phyloP scores from a whole-genome alignment of 2,797 vertebrate species.

The Octomys mimax region DNA sequence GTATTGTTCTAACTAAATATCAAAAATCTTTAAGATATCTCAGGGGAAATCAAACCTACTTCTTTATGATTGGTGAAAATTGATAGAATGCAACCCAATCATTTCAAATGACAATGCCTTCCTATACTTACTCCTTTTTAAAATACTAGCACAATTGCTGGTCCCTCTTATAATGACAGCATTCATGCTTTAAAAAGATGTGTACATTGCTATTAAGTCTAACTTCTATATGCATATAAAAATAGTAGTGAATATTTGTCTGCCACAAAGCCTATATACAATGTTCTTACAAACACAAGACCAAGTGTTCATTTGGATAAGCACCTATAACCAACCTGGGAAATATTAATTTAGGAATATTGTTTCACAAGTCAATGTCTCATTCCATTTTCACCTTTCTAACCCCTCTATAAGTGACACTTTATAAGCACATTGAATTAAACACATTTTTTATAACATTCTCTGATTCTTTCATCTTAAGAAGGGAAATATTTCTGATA shows the following conservation, averaged over 20 bases:
- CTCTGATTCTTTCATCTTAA: constrained; percentile 31
- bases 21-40: neutral
- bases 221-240: neutral
- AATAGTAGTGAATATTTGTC: neutral
- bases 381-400: neutral
- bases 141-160: neutral
- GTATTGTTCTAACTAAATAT: neutral
- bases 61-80: neutral
- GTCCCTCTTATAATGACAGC: neutral
- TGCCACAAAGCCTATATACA: neutral
- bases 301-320: neutral
- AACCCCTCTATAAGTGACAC: neutral
- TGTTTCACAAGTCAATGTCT: neutral
- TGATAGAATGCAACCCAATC: neutral
- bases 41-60: neutral
- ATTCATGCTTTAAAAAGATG: neutral
- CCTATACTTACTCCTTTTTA: neutral
- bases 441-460: constrained; percentile 33
- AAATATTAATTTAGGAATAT: neutral
- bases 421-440: neutral
- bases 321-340: neutral
- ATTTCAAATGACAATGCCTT: neutral
- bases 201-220: neutral
- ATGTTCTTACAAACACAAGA: neutral
- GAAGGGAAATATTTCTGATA: constrained; percentile 32